These are phyloP conservation scores for Penaeus japonicus DNA, from an alignment of 1,140 invertebrate species.

Conservation along the genomic window DNA sequence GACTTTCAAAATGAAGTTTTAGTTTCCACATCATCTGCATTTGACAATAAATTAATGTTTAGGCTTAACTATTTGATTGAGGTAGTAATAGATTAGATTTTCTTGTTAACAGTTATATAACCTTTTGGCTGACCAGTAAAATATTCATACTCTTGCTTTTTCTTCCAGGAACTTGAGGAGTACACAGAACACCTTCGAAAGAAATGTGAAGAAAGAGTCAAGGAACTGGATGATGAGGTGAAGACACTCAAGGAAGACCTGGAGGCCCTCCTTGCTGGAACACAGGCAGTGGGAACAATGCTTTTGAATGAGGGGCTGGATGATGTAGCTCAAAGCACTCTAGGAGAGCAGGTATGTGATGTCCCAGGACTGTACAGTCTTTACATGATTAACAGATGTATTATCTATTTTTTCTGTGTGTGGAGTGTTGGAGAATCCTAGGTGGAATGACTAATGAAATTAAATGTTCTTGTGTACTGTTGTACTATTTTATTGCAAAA, in stretches of 20 bases:
- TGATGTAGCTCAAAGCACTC: conserved; percentile 56
- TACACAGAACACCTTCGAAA: conserved; percentile 63
- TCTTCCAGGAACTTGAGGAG: conserved; percentile 63
- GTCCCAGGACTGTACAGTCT: neutral
- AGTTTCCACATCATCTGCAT: too few relatives aligned
- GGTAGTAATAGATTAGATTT: neutral
- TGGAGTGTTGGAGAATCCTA: too few relatives aligned
- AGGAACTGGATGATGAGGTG: conserved; percentile 62
- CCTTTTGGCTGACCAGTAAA: neutral
- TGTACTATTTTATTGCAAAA: too few relatives aligned
- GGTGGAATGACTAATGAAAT: too few relatives aligned
- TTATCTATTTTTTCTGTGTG: neutral
- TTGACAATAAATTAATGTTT: too few relatives aligned
- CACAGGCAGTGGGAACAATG: conserved; percentile 58
- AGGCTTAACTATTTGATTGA: too few relatives aligned
- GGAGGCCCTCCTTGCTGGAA: conserved; percentile 59
- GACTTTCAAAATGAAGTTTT: too few relatives aligned
- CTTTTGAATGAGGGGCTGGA: conserved; percentile 59
- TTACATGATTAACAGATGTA: neutral
- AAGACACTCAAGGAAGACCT: conserved; percentile 59
- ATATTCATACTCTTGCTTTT: neutral
- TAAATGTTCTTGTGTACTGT: too few relatives aligned
- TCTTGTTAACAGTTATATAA: neutral
- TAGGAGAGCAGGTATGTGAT: conserved; percentile 59
- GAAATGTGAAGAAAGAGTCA: conserved; percentile 62